These are phyloP conservation scores for Pelodytes ibericus DNA, from an alignment of 2,797 vertebrate genomes.

Conservation along the genomic window DNA sequence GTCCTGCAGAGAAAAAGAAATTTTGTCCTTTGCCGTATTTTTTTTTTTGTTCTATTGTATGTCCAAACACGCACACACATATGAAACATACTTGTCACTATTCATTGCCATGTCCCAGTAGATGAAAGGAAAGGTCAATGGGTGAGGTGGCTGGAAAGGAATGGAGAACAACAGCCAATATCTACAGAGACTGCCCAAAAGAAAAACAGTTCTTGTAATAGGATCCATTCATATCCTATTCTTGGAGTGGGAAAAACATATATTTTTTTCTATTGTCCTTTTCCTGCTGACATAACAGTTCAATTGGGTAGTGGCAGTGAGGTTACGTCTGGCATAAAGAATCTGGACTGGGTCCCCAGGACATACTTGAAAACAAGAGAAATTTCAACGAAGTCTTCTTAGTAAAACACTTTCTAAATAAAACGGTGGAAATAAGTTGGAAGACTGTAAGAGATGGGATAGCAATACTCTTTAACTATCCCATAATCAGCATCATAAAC, in stretches of 20 bases:
- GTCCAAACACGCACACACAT: not conserved
- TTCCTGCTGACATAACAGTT: slow-evolving; percentile 18
- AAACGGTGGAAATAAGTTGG: too few relatives aligned
- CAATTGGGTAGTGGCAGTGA: too few relatives aligned
- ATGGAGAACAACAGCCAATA: slow-evolving; percentile 13
- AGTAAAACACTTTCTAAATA: too few relatives aligned
- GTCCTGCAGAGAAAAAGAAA: not conserved
- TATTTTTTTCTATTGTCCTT: not conserved
- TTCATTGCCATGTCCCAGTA: slow-evolving; percentile 30
- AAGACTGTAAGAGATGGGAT: too few relatives aligned
- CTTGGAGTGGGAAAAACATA: not conserved
- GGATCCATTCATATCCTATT: slow-evolving; percentile 2
- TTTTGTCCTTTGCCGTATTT: slow-evolving; percentile 7
- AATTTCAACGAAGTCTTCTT: too few relatives aligned
- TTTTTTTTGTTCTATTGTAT: slow-evolving; percentile 20
- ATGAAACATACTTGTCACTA: slow-evolving; percentile 13
- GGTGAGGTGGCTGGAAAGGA: slow-evolving; percentile 20
- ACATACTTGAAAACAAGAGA: too few relatives aligned
- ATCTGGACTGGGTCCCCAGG: too few relatives aligned
- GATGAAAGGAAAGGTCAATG: slow-evolving; percentile 21
- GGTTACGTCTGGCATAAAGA: too few relatives aligned
- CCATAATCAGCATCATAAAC: too few relatives aligned
- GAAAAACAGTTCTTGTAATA: not conserved
- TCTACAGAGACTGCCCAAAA: slow-evolving; percentile 19
- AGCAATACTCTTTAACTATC: too few relatives aligned